A percentile compares a stretch with the other conserved stretches of the same genome.
These are phyloP conservation scores for Coptodon bakossiorum DNA, from an alignment of 2,113 vertebrate species.

Conservation along the genomic window DNA sequence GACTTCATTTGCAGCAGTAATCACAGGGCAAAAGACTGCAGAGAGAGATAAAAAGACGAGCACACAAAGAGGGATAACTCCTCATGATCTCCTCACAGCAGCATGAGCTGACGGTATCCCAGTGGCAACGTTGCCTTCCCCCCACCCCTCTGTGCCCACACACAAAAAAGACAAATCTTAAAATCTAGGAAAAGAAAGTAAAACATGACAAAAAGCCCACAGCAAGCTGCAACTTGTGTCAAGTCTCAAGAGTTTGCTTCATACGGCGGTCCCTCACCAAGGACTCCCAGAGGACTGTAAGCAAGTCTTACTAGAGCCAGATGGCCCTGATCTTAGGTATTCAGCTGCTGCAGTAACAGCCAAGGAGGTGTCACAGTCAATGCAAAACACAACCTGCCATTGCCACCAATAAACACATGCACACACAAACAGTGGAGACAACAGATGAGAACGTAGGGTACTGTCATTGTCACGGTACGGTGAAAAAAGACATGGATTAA, in stretches of 20 bases:
- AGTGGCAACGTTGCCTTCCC: slow-evolving; percentile 1
- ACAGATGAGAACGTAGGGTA: background rate
- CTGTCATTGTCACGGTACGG: background rate
- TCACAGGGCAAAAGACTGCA: slow-evolving; percentile 8
- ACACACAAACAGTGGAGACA: background rate
- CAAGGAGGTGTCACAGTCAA: slow-evolving; percentile 45
- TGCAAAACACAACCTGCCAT: slow-evolving; percentile 15
- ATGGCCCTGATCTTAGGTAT: slow-evolving; percentile 62
- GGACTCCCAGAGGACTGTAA: slow-evolving; percentile 56
- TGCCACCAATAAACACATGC: background rate
- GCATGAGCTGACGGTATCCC: slow-evolving; percentile 17
- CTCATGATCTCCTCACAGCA: slow-evolving; percentile 6
- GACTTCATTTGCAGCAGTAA: slow-evolving; percentile 16
- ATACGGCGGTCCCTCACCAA: slow-evolving; percentile 30
- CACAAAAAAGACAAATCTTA: background rate
- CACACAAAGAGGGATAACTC: slow-evolving; percentile 9
- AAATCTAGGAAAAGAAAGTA: background rate
- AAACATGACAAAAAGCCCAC: background rate
- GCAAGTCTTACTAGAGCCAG: slow-evolving; percentile 43
- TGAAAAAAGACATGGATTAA: background rate
- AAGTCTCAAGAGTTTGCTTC: slow-evolving; percentile 40
- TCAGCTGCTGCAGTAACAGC: slow-evolving; percentile 42
- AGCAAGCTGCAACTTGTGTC: slow-evolving; percentile 19
- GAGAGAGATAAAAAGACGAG: background rate
- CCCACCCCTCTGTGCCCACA: background rate